Evolutionary conservation across 2,113 vertebrate genomes (phyloP).

Genomic region (Microcebus lehilahytsara): DNA sequence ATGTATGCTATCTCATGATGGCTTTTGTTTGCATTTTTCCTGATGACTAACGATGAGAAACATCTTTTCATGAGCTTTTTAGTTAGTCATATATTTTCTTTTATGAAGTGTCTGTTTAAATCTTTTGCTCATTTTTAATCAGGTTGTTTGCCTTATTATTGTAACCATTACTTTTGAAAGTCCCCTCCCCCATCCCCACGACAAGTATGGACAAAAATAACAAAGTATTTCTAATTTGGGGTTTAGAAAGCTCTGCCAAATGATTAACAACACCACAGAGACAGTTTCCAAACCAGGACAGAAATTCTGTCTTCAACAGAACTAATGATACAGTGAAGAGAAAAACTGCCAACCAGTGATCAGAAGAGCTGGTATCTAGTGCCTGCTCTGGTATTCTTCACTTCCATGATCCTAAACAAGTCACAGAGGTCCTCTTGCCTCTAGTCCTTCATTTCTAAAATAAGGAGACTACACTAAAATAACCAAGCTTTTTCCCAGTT

Average conservation of each 20-base stretch:
- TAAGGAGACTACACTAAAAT: neutral
- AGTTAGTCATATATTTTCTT: neutral
- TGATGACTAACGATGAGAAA: neutral
- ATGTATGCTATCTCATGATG: neutral
- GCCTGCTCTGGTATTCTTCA: too few relatives aligned
- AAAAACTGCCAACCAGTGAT: neutral
- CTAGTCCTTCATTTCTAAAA: neutral
- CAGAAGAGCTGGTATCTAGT: neutral
- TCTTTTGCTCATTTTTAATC: conserved; percentile 27
- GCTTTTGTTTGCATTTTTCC: conserved; percentile 25
- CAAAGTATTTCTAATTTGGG: conserved; percentile 21
- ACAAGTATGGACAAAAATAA: conserved; percentile 41
- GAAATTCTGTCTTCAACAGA: neutral
- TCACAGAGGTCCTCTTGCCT: neutral
- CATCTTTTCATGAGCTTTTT: neutral
- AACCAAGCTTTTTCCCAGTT: neutral
- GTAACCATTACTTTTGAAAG: neutral
- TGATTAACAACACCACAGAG: neutral
- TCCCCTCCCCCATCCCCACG: neutral
- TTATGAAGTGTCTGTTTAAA: conserved; percentile 10
- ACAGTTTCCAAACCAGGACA: neutral
- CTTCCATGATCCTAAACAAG: neutral
- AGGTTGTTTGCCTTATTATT: conserved; percentile 1
- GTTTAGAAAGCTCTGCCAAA: conserved; percentile 21
- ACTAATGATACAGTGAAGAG: neutral